Evolutionary conservation across 1,140 invertebrate species (phyloP).

Genomic region (Pseudomyrmex pallidus): DNA sequence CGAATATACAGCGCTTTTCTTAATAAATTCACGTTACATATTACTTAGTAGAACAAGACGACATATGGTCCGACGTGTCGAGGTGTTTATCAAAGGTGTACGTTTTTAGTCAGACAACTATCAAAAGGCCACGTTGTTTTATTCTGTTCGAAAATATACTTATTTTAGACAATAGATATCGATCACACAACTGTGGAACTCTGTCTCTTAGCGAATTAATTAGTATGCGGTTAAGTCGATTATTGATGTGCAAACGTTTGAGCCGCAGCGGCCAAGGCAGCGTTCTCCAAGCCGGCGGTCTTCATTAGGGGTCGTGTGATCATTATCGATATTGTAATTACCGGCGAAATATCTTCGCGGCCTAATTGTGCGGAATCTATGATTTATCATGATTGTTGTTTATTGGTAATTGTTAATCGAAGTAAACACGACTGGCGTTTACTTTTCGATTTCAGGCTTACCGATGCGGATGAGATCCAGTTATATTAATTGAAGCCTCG

Average conservation of each 20-base stretch:
- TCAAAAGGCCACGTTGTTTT: too few species aligned
- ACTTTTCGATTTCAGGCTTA: background rate
- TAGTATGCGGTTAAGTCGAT: slow-evolving; percentile 40
- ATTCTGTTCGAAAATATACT: background rate
- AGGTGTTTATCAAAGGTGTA: background rate
- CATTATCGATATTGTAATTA: slow-evolving; percentile 56
- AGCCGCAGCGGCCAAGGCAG: slow-evolving; percentile 14
- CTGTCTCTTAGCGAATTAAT: slow-evolving; percentile 20
- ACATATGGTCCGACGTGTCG: slow-evolving; percentile 2
- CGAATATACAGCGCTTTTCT: background rate
- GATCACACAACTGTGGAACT: background rate
- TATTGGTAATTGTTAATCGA: slow-evolving; percentile 14
- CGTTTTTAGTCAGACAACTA: background rate
- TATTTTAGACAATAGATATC: background rate
- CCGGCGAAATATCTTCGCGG: slow-evolving; percentile 29
- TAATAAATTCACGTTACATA: background rate
- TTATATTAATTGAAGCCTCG: slow-evolving; percentile 13
- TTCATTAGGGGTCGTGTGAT: slow-evolving; percentile 27
- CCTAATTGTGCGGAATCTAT: slow-evolving; percentile 13
- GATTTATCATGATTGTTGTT: slow-evolving; percentile 49
- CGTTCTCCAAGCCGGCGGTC: slow-evolving; percentile 31
- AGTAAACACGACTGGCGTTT: slow-evolving; percentile 12
- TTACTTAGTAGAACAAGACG: slow-evolving; percentile 19
- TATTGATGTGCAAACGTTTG: slow-evolving; percentile 32
- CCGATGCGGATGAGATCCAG: background rate